Evolutionary conservation across 2,888 invertebrate genomes (phyloP).

Genomic region (Tachystola acroxantha): DNA sequence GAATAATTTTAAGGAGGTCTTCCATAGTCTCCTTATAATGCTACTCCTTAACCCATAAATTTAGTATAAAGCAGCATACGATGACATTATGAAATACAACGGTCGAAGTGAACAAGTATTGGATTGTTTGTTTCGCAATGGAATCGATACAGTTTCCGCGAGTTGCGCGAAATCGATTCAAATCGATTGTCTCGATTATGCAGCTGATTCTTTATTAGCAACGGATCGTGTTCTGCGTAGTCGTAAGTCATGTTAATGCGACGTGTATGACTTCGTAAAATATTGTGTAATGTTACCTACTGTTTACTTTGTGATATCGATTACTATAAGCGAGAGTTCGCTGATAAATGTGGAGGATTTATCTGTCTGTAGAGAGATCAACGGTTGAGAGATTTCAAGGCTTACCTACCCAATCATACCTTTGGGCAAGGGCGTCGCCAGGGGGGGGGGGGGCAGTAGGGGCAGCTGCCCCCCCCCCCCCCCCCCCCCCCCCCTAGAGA

Average conservation of each 20-base stretch:
- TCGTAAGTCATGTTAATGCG: not conserved
- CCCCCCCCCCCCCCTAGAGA: too few species aligned
- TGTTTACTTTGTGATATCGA: too few species aligned
- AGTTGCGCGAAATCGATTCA: not conserved
- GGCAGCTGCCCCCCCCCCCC: too few species aligned
- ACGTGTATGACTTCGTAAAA: not conserved
- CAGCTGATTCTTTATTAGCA: not conserved
- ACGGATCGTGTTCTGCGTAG: not conserved
- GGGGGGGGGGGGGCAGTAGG: too few species aligned
- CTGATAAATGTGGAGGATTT: too few species aligned
- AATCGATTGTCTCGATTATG: not conserved
- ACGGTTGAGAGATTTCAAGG: too few species aligned
- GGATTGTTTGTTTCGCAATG: constrained; percentile 4
- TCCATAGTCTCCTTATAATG: too few species aligned
- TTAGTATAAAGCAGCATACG: constrained; percentile 6
- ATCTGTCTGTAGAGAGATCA: too few species aligned
- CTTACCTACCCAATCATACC: too few species aligned
- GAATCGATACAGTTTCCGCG: constrained; percentile 8
- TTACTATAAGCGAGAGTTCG: too few species aligned
- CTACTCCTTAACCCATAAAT: not conserved
- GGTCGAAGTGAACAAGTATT: constrained; percentile 2
- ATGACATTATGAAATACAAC: constrained; percentile 5
- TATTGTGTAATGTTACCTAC: not conserved
- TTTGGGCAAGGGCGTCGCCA: too few species aligned
- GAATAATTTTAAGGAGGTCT: too few species aligned